Percentiles rank a stretch among this genome's conserved stretches.
phyloP scores from a whole-genome alignment of 30 jellyfish, hydroid and myxozoan genomes.

The Aurelia coerulea region DNA sequence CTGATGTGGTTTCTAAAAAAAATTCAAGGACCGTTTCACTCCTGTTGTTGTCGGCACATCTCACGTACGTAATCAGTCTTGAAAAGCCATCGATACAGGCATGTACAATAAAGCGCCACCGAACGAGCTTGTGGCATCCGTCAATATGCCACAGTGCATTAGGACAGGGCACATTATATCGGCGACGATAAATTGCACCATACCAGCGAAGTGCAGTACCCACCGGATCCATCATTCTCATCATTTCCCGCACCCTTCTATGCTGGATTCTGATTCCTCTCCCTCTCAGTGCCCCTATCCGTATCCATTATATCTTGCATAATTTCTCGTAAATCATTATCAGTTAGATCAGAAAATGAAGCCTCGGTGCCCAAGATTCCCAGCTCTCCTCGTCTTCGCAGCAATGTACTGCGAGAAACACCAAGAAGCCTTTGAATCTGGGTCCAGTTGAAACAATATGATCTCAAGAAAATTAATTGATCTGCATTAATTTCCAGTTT shows the following conservation, averaged over 20 bases:
- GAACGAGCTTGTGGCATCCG: neutral
- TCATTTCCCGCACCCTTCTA: conserved; percentile 8
- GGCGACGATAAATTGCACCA: neutral
- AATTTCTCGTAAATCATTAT: neutral
- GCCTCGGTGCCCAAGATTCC: neutral
- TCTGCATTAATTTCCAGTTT: neutral
- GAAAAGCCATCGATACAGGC: conserved; percentile 18
- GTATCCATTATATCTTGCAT: neutral
- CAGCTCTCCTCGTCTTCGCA: conserved; percentile 8
- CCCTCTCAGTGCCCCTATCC: conserved; percentile 16
- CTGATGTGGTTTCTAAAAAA: conserved; percentile 3
- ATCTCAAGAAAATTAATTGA: too few relatives aligned
- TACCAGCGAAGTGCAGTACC: conserved; percentile 20
- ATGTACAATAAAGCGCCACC: conserved; percentile 17
- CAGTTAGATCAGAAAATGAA: neutral
- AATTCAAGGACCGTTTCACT: conserved; percentile 24
- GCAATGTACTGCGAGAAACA: conserved; percentile 6
- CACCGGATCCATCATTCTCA: conserved; percentile 11
- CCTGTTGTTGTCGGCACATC: conserved; percentile 28
- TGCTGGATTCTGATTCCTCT: neutral
- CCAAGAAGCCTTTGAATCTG: conserved; percentile 14
- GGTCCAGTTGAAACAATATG: neutral
- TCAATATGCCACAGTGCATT: conserved; percentile 25
- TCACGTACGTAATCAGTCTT: neutral
- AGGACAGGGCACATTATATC: neutral